Evolutionary conservation across 2,113 vertebrate genomes (phyloP).

Genomic region (Syngnathus typhle): DNA sequence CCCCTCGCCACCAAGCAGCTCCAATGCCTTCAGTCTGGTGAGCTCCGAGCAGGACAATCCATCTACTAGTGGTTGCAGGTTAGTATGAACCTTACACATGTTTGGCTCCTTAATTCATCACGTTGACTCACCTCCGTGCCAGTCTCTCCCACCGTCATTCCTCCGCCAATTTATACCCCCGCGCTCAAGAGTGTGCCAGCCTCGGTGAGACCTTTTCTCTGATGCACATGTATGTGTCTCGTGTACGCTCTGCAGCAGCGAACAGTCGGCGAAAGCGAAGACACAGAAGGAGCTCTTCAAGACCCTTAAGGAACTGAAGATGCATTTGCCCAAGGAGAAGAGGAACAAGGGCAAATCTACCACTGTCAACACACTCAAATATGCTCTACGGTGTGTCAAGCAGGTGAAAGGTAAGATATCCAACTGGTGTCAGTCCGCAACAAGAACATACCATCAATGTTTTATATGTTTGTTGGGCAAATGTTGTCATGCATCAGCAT

Average conservation of each 20-base stretch:
- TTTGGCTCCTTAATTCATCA: background rate
- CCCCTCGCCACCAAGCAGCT: constrained; percentile 73
- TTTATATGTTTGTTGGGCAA: too few species aligned
- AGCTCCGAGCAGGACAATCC: constrained; percentile 83
- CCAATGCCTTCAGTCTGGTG: constrained; percentile 80
- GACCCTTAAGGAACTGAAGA: constrained; percentile 85
- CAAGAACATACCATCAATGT: background rate
- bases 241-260: constrained; percentile 72
- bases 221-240: constrained; percentile 41
- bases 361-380: constrained; percentile 83
- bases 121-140: background rate
- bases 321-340: constrained; percentile 82
- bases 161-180: background rate
- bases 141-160: background rate
- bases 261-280: constrained; percentile 86
- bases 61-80: constrained; percentile 87
- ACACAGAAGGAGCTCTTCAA: constrained; percentile 86
- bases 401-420: constrained; percentile 86
- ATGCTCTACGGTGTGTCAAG: constrained; percentile 87
- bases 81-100: constrained; percentile 19
- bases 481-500: background rate
- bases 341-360: constrained; percentile 83
- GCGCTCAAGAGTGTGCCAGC: constrained; percentile 2
- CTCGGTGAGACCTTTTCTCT: constrained; percentile 31
- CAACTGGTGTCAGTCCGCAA: background rate